A percentile compares a stretch with the other conserved stretches of the same genome.
Conservation (phyloP, 1,140 invertebrate species). For the Drosophila aff. region DNA sequence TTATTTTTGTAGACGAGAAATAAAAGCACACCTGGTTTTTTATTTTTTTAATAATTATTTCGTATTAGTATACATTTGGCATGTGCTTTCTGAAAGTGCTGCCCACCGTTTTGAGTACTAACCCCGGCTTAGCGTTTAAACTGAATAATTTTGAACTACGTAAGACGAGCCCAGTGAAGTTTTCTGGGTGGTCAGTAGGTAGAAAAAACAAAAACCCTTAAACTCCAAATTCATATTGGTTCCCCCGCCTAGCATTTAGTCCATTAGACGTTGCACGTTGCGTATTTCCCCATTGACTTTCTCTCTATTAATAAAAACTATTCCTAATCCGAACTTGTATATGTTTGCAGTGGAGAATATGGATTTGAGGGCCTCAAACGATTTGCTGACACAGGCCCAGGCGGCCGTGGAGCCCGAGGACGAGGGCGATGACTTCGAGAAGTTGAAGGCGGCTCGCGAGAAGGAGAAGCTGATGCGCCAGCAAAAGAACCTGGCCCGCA, state of each 20-base stretch:
- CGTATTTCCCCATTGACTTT: conserved; percentile 10
- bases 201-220: background rate
- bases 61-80: conserved; percentile 30
- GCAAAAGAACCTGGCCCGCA: conserved; percentile 85
- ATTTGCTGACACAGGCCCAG: conserved; percentile 37
- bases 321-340: conserved; percentile 4
- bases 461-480: conserved; percentile 85
- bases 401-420: conserved; percentile 41
- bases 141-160: conserved; percentile 5
- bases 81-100: conserved; percentile 41
- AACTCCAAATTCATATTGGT: conserved; percentile 39
- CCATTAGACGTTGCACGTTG: conserved; percentile 49
- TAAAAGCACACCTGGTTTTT: conserved; percentile 11
- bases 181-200: conserved; percentile 19
- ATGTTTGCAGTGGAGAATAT: conserved; percentile 74
- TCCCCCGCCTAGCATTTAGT: conserved; percentile 37
- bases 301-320: background rate
- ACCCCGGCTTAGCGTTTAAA: conserved; percentile 43
- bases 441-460: conserved; percentile 86
- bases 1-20: background rate
- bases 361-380: conserved; percentile 66
- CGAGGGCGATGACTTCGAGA: conserved; percentile 86
- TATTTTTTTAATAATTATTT: background rate
- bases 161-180: background rate
- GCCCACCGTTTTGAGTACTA: conserved; percentile 47